phyloP scores from a whole-genome alignment of 2,888 invertebrate species.

The Lepidochitona cinerea region DNA sequence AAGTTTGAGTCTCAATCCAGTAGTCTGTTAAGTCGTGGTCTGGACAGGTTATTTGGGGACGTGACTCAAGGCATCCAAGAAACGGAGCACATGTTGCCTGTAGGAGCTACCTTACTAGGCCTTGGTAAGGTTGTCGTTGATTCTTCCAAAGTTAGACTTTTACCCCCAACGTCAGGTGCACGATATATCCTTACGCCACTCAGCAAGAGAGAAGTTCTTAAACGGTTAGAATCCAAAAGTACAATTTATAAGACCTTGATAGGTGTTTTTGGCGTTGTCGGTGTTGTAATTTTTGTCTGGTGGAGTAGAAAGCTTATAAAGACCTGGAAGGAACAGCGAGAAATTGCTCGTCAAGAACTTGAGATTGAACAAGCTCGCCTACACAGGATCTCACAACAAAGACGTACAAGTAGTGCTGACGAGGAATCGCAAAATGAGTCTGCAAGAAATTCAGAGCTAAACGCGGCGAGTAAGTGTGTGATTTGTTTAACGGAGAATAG shows the following conservation, averaged over 20 bases:
- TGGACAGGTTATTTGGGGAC: constrained; percentile 89
- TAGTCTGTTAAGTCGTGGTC: constrained; percentile 83
- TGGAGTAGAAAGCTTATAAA: constrained; percentile 74
- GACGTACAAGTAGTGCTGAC: neutral
- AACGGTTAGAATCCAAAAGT: constrained; percentile 81
- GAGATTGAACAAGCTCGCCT: constrained; percentile 26
- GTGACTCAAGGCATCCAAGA: constrained; percentile 86
- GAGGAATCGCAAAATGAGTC: constrained; percentile 8
- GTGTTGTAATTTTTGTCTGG: constrained; percentile 73
- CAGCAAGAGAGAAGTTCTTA: constrained; percentile 82
- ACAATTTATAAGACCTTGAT: constrained; percentile 74
- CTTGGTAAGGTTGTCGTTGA: constrained; percentile 83
- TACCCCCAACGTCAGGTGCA: constrained; percentile 78
- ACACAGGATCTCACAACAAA: neutral
- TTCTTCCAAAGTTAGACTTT: constrained; percentile 79
- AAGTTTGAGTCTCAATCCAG: constrained; percentile 85
- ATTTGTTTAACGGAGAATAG: constrained; percentile 89
- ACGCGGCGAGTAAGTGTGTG: constrained; percentile 79
- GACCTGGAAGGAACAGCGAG: constrained; percentile 29
- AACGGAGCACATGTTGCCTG: constrained; percentile 88
- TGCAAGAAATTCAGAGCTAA: constrained; percentile 51
- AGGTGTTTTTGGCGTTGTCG: constrained; percentile 75
- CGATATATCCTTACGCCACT: constrained; percentile 86
- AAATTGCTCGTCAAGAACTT: constrained; percentile 22
- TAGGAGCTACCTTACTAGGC: constrained; percentile 84